Conservation (phyloP, 2,888 invertebrate species). For the Drosophila setosimentum region DNA sequence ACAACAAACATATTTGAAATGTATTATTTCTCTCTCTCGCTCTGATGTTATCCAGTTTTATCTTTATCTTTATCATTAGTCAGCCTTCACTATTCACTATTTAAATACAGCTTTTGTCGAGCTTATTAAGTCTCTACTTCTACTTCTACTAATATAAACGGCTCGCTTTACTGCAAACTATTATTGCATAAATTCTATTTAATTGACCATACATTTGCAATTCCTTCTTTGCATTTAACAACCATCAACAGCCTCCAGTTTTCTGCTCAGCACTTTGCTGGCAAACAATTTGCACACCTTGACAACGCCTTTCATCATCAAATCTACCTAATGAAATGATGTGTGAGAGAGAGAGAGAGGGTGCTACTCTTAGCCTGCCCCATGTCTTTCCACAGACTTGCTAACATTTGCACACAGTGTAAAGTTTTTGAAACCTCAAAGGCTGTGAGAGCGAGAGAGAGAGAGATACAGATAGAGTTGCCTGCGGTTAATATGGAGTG, state of each 20-base stretch:
- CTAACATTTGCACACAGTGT: constrained; percentile 29
- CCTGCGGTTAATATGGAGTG: constrained; percentile 40
- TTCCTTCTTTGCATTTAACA: not conserved
- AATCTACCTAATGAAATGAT: constrained; percentile 39
- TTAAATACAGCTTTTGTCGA: no score
- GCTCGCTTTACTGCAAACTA: not conserved
- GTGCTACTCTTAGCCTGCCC: not conserved
- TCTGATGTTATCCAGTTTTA: no score
- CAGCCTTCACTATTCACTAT: no score
- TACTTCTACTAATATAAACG: no score
- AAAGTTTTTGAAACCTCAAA: constrained; percentile 42
- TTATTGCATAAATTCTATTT: not conserved
- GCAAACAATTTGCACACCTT: constrained; percentile 32
- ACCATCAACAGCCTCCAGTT: not conserved
- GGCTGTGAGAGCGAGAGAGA: constrained; percentile 12
- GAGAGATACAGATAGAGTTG: no score
- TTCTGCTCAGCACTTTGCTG: not conserved
- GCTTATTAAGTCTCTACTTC: no score
- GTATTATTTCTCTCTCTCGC: not conserved
- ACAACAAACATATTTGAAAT: not conserved
- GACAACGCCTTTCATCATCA: constrained; percentile 44
- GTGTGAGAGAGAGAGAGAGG: not conserved
- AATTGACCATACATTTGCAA: constrained; percentile 2
- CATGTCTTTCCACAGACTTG: constrained; percentile 10
- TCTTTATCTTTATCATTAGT: no score